phyloP scores from a whole-genome alignment of 1,140 invertebrate species.

The Asobara japonica region DNA sequence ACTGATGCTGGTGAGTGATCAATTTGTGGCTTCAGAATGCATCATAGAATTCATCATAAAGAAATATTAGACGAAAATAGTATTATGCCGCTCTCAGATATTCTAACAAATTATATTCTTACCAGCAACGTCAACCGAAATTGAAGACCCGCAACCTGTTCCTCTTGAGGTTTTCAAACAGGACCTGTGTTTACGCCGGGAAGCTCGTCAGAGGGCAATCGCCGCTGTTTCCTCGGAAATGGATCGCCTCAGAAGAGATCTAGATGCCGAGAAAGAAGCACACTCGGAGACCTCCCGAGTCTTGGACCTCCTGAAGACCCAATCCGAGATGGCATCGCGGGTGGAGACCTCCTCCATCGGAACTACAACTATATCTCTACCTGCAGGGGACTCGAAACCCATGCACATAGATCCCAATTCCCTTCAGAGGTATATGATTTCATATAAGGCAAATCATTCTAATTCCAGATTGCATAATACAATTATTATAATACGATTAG shows the following conservation, averaged over 20 bases:
- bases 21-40: not conserved
- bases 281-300: conserved; percentile 58
- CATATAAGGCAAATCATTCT: too few species aligned
- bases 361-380: not conserved
- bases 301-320: conserved; percentile 52
- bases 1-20: conserved; percentile 37
- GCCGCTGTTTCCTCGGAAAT: conserved; percentile 63
- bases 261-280: conserved; percentile 61
- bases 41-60: conserved; percentile 3
- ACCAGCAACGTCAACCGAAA: conserved; percentile 29
- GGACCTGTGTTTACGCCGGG: conserved; percentile 58
- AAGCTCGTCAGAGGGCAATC: conserved; percentile 61
- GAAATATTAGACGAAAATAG: too few species aligned
- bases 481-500: too few species aligned
- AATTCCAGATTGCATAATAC: too few species aligned
- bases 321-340: conserved; percentile 35
- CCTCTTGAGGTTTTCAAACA: conserved; percentile 60
- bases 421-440: too few species aligned
- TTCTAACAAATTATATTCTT: not conserved
- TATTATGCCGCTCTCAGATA: too few species aligned
- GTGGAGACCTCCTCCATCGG: conserved; percentile 32
- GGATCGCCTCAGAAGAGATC: conserved; percentile 58
- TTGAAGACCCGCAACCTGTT: conserved; percentile 26
- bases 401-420: conserved; percentile 29
- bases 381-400: conserved; percentile 11